These are phyloP conservation scores for Melipona bicolor DNA, from an alignment of 2,888 invertebrate genomes.

Conservation along the genomic window DNA sequence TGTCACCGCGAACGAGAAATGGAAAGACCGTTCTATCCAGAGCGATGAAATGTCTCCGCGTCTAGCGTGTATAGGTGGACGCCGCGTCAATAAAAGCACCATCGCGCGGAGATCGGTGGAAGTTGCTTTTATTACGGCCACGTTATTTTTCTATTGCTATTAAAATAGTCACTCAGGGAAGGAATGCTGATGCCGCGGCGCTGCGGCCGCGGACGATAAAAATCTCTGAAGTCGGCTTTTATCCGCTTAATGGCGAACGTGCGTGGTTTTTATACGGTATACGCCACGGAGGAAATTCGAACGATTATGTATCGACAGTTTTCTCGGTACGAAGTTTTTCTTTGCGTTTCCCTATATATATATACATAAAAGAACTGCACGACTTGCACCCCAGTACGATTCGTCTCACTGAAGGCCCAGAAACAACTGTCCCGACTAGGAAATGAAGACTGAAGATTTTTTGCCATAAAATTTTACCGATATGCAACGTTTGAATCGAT, in stretches of 20 bases:
- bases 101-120: conserved; percentile 27
- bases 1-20: not conserved
- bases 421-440: too few species aligned
- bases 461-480: too few species aligned
- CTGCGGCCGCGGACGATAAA: conserved; percentile 47
- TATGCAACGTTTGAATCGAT: too few species aligned
- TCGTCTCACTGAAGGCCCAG: too few species aligned
- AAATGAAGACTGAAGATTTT: too few species aligned
- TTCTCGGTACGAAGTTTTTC: conserved; percentile 36
- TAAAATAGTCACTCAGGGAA: conserved; percentile 55
- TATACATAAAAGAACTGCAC: not conserved
- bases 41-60: not conserved
- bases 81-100: conserved; percentile 51
- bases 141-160: conserved; percentile 66
- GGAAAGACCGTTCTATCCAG: not conserved
- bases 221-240: conserved; percentile 55
- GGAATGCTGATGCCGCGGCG: conserved; percentile 51
- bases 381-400: too few species aligned
- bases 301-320: conserved; percentile 47
- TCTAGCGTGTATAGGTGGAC: conserved; percentile 13
- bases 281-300: conserved; percentile 32
- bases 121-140: conserved; percentile 56
- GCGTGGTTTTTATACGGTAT: conserved; percentile 34
- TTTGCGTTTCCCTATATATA: conserved; percentile 2
- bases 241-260: conserved; percentile 40